Evolutionary conservation across 2,113 vertebrate species (phyloP), one percentile per base, ranked within the genome.

Genomic region (Melospiza georgiana): DNA sequence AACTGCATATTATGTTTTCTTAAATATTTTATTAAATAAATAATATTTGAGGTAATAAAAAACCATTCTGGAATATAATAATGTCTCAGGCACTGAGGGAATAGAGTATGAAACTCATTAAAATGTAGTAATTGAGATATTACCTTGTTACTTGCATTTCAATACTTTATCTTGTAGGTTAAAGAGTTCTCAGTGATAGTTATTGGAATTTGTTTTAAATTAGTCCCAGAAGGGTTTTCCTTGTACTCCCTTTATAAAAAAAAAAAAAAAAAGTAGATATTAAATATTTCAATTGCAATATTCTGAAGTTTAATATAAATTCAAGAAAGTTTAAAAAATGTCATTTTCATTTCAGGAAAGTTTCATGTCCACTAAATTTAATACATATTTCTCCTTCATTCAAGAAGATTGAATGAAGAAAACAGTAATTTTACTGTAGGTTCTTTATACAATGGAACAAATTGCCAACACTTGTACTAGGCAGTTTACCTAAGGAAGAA

Each of bases 1-100:
- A 37, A 24, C 15, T 84, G 35, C 9, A 37, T 68, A 65, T 55
- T 68, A 39, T 51, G 21, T 65, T 94, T 90, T 86, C 65, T 57
- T 61, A 87, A 80, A 44, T 86, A 78, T 84, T 86, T 90, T 51
- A 86, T 89, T 63, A 88, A 89, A 91, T 43, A 84, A 67, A 68
- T 22, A 69, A n/a, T 67, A 90, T 37, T 33, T 66, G 20, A 88
- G 16, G 23, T 51, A 88, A 84, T 81, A 89, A 92, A 90, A 90
- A 43, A 87, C 35, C 35, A 44, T 75, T 62, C n/a, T 78, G 41
- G 28, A 91, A 92, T 75, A 74, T 37, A 87, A 84, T 69, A 88
- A 80, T 57, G 22, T 84, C 51, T 37, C 39, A 68, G 61, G 44
- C 48, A 81, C 84, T 25, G 19, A 87, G 43, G 44, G 48, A 91